Conservation (phyloP, 2,113 vertebrate genomes). For the Eonycteris spelaea region DNA sequence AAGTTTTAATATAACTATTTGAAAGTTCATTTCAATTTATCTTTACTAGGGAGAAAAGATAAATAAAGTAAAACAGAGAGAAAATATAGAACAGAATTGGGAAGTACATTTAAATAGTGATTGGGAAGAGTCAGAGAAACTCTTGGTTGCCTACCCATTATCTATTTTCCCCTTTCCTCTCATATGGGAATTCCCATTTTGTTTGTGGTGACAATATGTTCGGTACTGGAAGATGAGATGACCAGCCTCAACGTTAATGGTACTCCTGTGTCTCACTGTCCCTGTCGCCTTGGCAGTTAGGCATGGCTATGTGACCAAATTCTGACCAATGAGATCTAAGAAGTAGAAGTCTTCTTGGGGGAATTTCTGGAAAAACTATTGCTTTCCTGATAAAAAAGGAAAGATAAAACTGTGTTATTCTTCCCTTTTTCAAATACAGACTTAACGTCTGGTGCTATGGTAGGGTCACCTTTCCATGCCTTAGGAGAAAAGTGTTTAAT, state of each 20-base stretch:
- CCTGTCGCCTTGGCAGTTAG: neutral
- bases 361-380: neutral
- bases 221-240: neutral
- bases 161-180: neutral
- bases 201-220: neutral
- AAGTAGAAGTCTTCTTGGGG: neutral
- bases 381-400: neutral
- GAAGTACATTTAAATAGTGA: neutral
- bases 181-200: neutral
- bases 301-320: neutral
- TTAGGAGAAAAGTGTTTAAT: neutral
- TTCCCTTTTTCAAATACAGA: neutral
- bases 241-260: neutral
- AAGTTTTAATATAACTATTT: neutral
- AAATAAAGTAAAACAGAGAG: neutral
- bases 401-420: neutral
- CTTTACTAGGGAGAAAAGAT: neutral
- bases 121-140: neutral
- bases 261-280: neutral
- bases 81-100: neutral
- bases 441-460: neutral
- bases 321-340: neutral
- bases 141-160: rapidly evolving
- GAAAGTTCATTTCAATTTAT: neutral
- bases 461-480: neutral